phyloP scores from a whole-genome alignment of 2,797 vertebrate genomes.

The Hypotaenidia okinawae region DNA sequence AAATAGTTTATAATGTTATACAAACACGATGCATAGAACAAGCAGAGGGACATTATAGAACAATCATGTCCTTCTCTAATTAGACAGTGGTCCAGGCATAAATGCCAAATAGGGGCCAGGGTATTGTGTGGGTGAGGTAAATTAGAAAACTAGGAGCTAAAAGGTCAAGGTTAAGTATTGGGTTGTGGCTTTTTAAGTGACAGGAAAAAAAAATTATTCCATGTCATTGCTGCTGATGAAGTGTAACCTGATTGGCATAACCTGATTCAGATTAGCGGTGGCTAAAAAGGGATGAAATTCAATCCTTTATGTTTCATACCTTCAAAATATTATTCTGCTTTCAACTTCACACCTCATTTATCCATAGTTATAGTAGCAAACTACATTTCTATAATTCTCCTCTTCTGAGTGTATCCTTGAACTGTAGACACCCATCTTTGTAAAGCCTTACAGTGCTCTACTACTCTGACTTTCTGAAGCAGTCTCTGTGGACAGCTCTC shows the following conservation, averaged over 20 bases:
- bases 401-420: not conserved
- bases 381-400: not conserved
- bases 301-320: not conserved
- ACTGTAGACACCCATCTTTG: not conserved
- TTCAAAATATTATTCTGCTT: not conserved
- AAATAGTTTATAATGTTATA: not conserved
- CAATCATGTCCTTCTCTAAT: not conserved
- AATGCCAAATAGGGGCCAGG: not conserved
- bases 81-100: not conserved
- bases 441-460: not conserved
- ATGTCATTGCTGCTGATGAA: not conserved
- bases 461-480: not conserved
- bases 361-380: not conserved
- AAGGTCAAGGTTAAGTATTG: not conserved
- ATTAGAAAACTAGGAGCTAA: not conserved
- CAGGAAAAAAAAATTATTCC: not conserved
- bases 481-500: not conserved
- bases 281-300: not conserved
- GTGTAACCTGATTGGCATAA: not conserved
- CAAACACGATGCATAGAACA: not conserved
- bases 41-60: not conserved
- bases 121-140: not conserved
- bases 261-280: not conserved
- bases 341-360: not conserved
- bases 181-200: not conserved